Conservation (phyloP, 2,888 invertebrate species). For the Pandemis heparana region DNA sequence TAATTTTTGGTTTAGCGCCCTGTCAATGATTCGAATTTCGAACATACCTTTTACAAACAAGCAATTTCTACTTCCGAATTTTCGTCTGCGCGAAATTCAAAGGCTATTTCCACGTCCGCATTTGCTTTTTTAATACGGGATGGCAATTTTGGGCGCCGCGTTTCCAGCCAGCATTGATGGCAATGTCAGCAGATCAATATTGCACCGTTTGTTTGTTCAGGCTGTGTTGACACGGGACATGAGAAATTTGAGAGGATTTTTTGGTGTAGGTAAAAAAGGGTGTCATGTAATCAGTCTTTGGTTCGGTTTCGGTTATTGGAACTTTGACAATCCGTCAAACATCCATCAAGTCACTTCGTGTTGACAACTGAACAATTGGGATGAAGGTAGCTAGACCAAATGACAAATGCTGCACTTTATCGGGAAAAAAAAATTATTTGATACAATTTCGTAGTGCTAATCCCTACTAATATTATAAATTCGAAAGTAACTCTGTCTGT, state of each 20-base stretch:
- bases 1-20: neutral
- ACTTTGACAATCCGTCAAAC: too few relatives aligned
- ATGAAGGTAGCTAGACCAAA: too few relatives aligned
- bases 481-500: too few relatives aligned
- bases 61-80: neutral
- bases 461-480: too few relatives aligned
- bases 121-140: conserved; percentile 6
- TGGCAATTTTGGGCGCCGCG: neutral
- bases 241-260: neutral
- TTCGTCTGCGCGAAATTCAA: neutral
- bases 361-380: too few relatives aligned
- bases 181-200: conserved; percentile 25
- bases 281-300: neutral
- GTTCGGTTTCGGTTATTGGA: neutral
- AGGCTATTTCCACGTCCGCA: conserved; percentile 7
- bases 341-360: too few relatives aligned
- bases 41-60: neutral
- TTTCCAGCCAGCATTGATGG: conserved; percentile 10
- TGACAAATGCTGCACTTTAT: too few relatives aligned
- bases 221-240: conserved; percentile 11
- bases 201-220: conserved; percentile 23
- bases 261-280: neutral
- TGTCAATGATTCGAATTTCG: neutral
- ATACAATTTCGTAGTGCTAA: too few relatives aligned
- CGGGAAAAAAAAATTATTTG: too few relatives aligned